Conservation (phyloP, 2,797 vertebrate species). For the Phrynocephalus vlangalii region DNA sequence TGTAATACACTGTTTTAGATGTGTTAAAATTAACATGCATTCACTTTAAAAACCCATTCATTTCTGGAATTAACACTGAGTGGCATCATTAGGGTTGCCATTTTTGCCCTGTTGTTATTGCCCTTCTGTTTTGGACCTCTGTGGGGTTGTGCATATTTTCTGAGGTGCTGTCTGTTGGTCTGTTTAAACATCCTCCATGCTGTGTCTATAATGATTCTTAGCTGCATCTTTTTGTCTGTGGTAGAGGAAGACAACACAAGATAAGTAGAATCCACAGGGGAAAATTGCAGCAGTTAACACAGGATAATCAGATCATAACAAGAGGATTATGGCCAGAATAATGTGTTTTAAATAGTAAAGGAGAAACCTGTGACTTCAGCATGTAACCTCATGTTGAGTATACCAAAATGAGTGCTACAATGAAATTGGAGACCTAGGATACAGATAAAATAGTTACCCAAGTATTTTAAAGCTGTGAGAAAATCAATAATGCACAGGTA, state of each 20-base stretch:
- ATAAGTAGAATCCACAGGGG: not conserved
- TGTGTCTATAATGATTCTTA: not conserved
- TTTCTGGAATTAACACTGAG: not conserved
- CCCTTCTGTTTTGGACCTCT: not conserved
- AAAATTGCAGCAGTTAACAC: not conserved
- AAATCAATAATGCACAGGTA: not conserved
- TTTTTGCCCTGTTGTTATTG: not conserved
- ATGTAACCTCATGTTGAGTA: not conserved
- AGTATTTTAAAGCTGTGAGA: not conserved
- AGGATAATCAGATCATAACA: slow-evolving; percentile 3
- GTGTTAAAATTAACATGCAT: not conserved
- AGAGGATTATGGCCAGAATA: not conserved
- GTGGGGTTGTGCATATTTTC: not conserved
- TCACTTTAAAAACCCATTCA: not conserved
- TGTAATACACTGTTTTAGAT: not conserved
- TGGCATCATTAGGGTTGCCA: not conserved
- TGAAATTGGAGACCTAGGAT: slow-evolving; percentile 1
- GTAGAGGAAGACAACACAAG: not conserved
- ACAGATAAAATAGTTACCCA: not conserved
- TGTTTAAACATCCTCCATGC: not conserved
- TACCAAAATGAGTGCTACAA: not conserved
- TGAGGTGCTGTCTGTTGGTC: not conserved
- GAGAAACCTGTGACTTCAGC: not conserved
- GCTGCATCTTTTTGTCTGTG: not conserved
- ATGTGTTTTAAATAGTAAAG: slow-evolving; percentile 4